Evolutionary conservation across 2,113 vertebrate species (phyloP).

Genomic region (Pseudorasbora parva): DNA sequence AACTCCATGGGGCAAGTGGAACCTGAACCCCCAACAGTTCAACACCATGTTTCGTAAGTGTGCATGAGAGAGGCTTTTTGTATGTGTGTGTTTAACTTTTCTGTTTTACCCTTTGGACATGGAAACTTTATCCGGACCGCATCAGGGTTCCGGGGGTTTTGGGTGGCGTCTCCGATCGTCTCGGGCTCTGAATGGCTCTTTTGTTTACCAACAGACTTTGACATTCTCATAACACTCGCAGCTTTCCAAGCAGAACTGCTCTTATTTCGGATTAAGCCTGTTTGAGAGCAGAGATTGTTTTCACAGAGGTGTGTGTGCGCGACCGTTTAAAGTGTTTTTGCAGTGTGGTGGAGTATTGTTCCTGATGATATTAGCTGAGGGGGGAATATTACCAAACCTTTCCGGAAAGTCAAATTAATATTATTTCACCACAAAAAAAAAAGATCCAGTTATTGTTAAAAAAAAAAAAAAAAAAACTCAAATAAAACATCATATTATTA

Average conservation of each 20-base stretch:
- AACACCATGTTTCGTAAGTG: constrained; percentile 99
- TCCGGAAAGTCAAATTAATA: background rate
- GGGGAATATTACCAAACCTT: too few species aligned
- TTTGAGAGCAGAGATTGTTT: constrained; percentile 31
- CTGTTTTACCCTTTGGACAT: constrained; percentile 15
- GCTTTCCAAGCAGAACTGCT: constrained; percentile 51
- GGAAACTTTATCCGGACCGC: constrained; percentile 63
- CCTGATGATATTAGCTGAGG: too few species aligned
- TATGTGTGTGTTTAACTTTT: constrained; percentile 7
- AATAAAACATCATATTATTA: too few species aligned
- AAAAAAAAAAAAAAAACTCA: too few species aligned
- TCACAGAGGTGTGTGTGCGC: constrained; percentile 10
- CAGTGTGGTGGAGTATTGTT: background rate
- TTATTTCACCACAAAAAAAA: background rate
- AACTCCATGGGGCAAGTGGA: constrained; percentile 99
- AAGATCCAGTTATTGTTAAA: too few species aligned
- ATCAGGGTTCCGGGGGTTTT: constrained; percentile 37
- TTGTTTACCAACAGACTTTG: constrained; percentile 65
- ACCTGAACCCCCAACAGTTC: constrained; percentile 98
- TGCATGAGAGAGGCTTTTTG: constrained; percentile 16
- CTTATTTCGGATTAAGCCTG: constrained; percentile 64
- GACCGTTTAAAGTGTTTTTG: background rate
- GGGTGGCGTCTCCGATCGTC: constrained; percentile 47
- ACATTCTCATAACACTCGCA: constrained; percentile 67
- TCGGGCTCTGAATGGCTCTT: constrained; percentile 65